Base-by-base conservation (phyloP, 53 echinoderm and acorn worm genomes). In the Hippasteria phrygiana region DNA sequence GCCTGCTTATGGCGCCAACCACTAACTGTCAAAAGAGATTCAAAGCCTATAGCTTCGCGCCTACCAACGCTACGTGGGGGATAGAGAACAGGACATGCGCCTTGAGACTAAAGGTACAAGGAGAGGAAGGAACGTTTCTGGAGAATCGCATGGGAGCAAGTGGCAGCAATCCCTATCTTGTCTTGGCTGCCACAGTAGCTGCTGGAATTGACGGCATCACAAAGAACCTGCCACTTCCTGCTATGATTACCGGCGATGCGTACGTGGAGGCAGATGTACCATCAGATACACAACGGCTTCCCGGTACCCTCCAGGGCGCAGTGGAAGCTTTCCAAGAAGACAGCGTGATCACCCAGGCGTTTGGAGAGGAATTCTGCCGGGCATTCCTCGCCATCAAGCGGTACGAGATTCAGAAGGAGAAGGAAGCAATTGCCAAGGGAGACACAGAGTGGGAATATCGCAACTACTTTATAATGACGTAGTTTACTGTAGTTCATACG, bases 131-230 rank as follows among this genome's bases (percentile, higher is more conserved):
- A 27, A 95, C 93, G 2, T 93, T 93, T 67, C 41, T 95, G 43
- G 95, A 95, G 71, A 90, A 95, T 64, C 78, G 95, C 18, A 90
- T 95, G 80, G 95, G 93, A 45, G 95, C 92, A 9, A 88, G 87
- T 16, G 95, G 55, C 12, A 88, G 92, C 73, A 95, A 95, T 88
- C 95, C 95, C 9, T 95, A 95, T 42, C 86, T 95, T 22, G 73
- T 53, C 12, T 65, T 93, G 10, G 93, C 93, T 3, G 93, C 93
- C 35, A 87, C 80, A 8, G 79, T 93, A 37, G 93, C 93, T 2
- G 93, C 93, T 39, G 93, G 93, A 33, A 65, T 93, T 14, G 93
- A 93, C 53, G 95, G 95, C 8, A 91, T 95, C 72, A 56, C 46
- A 31, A 82, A 71, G 33, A 78, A 88, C 38, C 74, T 95, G 6